Base-by-base conservation (phyloP, 2,797 vertebrate genomes). In the Urosaurus nigricauda region DNA sequence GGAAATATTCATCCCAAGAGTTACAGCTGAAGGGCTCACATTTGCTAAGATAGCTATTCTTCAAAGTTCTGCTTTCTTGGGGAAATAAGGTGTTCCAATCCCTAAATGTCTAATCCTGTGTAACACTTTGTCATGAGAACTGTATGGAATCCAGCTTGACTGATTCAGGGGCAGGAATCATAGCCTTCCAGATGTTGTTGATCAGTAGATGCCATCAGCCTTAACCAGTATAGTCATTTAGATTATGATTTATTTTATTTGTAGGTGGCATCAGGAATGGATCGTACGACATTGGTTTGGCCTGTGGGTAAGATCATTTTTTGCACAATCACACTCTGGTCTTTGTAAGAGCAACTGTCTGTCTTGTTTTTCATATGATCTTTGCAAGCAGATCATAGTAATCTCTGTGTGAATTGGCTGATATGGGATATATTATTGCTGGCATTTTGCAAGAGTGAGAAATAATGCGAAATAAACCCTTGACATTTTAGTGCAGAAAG, bases 231-330 rank as follows among this genome's bases (percentile, higher is more conserved):
- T 65, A 68, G 65, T 29, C 2, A 1, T 71, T 51, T 93, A 88
- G 91, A 82, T 77, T 51, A 89, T 92, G 75, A 3, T 94, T 84
- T 77, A 4, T 90, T 96, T 92, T 94, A 92, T 82, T 97, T 97
- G 77, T 97, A 99, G 98, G 98, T 96, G 97, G 98, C 93, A 99
- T 99, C 96, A 96, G 97, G 95, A 98, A 97, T 92, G 97, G 98
- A 79, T 97, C 96, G 0, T 98, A 98, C 90, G 98, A 99, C 94
- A 96, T 99, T 91, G 99, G 99, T 91, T 96, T 99, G 94, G 99
- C 99, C 21, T 99, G 99, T 92, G 98, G 99, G 99, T 99, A 94
- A 96, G 98, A 88, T 90, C 40, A 51, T 73, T 82, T 91, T 51
- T 93, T 87, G 78, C 4, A 53, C 70, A 0, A 65, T 90, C 85